Conservation (phyloP, 2,113 vertebrate species). For the Zosterops borbonicus region DNA sequence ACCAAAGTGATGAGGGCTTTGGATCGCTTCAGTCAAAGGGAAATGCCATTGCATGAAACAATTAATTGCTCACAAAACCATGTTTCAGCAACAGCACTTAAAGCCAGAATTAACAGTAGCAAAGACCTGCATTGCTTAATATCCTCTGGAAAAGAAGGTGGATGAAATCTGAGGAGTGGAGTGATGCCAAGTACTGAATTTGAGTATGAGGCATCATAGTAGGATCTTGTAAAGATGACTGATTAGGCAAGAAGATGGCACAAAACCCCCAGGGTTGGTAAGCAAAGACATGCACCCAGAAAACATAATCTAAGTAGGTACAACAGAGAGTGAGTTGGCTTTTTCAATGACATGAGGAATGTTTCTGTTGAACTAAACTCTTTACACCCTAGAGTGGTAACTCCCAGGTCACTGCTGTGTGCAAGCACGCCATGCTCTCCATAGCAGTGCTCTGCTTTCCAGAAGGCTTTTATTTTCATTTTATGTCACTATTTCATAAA, state of each 20-base stretch:
- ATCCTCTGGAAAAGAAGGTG: not conserved
- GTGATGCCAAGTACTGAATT: not conserved
- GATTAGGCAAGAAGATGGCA: not conserved
- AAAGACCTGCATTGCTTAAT: not conserved
- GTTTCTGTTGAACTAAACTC: not conserved
- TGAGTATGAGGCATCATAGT: not conserved
- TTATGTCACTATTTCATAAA: not conserved
- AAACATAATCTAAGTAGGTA: not conserved
- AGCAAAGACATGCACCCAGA: not conserved
- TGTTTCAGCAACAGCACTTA: not conserved
- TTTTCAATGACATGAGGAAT: not conserved
- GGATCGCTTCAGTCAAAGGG: not conserved
- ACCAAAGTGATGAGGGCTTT: not conserved
- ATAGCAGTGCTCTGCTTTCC: not conserved
- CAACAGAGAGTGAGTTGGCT: not conserved
- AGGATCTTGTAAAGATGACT: not conserved
- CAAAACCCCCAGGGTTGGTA: not conserved
- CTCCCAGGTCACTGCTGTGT: not conserved
- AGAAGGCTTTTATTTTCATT: not conserved
- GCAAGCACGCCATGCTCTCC: not conserved
- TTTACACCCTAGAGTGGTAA: not conserved
- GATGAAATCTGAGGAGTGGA: not conserved
- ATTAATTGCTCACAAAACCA: not conserved
- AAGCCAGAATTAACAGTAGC: not conserved
- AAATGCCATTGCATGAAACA: not conserved